Percentiles rank a stretch among this genome's conserved stretches.
Conservation (phyloP, 2,888 invertebrate genomes). For the Rhogogaster chlorosoma region DNA sequence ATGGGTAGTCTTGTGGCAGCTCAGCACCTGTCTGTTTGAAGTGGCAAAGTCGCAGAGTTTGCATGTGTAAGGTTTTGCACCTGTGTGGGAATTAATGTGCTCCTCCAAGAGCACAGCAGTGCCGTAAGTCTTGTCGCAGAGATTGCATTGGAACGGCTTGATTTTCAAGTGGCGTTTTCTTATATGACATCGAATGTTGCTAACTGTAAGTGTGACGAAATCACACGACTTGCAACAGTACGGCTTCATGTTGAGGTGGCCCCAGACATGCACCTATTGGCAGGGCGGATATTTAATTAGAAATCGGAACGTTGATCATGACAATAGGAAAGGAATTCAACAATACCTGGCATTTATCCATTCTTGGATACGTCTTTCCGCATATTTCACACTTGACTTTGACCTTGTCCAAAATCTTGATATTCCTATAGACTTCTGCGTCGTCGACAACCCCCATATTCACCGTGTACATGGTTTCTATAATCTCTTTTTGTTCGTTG, state of each 20-base stretch:
- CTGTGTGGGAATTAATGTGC: constrained; percentile 70
- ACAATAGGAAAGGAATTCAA: background rate
- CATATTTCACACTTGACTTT: constrained; percentile 68
- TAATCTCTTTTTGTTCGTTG: constrained; percentile 66
- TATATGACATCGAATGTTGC: constrained; percentile 70
- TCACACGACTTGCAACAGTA: constrained; percentile 68
- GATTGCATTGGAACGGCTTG: constrained; percentile 68
- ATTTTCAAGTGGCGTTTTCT: constrained; percentile 72
- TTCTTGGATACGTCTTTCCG: constrained; percentile 61
- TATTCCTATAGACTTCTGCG: constrained; percentile 61
- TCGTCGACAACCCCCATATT: constrained; percentile 67
- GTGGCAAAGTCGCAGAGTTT: constrained; percentile 65
- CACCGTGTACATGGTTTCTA: constrained; percentile 66
- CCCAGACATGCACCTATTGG: constrained; percentile 69
- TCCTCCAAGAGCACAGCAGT: constrained; percentile 68
- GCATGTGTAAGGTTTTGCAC: constrained; percentile 66
- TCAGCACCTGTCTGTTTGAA: constrained; percentile 68
- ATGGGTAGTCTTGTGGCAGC: constrained; percentile 67
- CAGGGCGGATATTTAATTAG: background rate
- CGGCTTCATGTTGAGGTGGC: constrained; percentile 71
- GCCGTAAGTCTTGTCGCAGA: constrained; percentile 67
- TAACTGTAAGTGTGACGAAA: constrained; percentile 70
- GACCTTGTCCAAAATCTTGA: constrained; percentile 62
- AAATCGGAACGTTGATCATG: no score
- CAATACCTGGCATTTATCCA: constrained; percentile 69